Base-by-base conservation (phyloP, 2,888 invertebrate species). In the Heterodera filipjevi region DNA sequence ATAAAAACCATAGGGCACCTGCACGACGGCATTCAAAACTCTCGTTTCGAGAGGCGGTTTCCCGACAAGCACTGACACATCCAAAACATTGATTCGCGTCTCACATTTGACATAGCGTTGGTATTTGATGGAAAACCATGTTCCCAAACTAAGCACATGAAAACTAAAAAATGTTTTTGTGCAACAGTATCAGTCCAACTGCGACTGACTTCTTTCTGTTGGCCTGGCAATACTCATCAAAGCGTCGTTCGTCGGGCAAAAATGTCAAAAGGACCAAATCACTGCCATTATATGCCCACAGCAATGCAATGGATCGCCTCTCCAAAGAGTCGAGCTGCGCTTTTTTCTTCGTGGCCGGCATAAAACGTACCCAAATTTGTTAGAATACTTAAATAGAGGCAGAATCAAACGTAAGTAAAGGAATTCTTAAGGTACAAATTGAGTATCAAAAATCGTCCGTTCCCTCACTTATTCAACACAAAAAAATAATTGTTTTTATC, bases 221-320 rank as follows among this genome's bases (percentile, higher is more conserved):
- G n/a, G 59, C 59, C 27, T 59, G 59, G 27, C 59, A 59, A 59
- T 59, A 59, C 27, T 59, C 59, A 59, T 59, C 59, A 12, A 59
- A 59, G 59, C 59, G 59, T 5, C 59, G 12, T 27, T 59, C 59
- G 10, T n/a, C 59, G 6, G 27, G 59, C 59, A 59, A n/a, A 59
- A 59, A 59, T 27, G 59, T 59, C 59, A 59, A 59, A 59, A 59
- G 59, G 59, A 59, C 59, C 59, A 59, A 59, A 59, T 59, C 59
- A 27, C 22, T 59, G 22, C 59, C 59, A 59, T 59, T 59, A 22
- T 59, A 59, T 8, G 59, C 59, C 59, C 59, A 59, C 27, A 59
- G 12, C n/a, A 59, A 27, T 27, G 27, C 59, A 27, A 59, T n/a
- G 8, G 59, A 59, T 27, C 27, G 59, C 59, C 59, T 59, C 59